Percentiles rank a stretch among this genome's conserved stretches.
These are phyloP conservation scores for Poecile atricapillus DNA, from an alignment of 2,113 vertebrate genomes.

Conservation along the genomic window DNA sequence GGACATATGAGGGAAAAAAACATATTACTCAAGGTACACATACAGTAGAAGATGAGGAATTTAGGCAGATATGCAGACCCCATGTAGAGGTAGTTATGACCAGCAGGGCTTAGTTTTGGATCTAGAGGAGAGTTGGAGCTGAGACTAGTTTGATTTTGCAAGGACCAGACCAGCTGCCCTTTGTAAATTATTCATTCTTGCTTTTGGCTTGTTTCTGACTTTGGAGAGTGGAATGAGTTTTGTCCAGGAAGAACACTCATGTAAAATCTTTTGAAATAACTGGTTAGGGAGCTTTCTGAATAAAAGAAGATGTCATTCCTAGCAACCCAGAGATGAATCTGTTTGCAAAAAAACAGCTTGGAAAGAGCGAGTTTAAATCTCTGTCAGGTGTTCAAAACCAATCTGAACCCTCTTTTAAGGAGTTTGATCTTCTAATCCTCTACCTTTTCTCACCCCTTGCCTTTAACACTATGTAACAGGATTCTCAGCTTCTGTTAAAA, in stretches of 20 bases:
- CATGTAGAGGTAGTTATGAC: neutral
- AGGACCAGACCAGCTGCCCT: neutral
- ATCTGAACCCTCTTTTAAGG: neutral
- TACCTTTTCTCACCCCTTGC: neutral
- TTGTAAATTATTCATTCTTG: conserved; percentile 21
- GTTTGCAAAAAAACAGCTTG: neutral
- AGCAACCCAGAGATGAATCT: neutral
- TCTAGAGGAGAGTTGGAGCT: neutral
- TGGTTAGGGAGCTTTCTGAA: neutral
- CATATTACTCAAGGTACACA: neutral
- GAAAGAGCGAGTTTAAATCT: neutral
- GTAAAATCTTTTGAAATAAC: conserved; percentile 15
- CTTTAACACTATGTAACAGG: neutral
- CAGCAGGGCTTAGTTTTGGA: neutral
- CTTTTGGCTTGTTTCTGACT: conserved; percentile 34
- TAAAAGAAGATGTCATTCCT: neutral
- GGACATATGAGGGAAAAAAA: neutral
- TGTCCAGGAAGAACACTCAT: neutral
- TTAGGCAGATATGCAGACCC: neutral
- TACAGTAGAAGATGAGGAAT: neutral
- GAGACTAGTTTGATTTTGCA: neutral
- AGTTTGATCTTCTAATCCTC: conserved; percentile 5
- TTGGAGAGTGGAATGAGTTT: neutral
- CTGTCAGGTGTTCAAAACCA: neutral
- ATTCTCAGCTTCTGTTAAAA: conserved; percentile 7